These are phyloP conservation scores for Zeugodacus cucurbitae DNA, from an alignment of 1,140 invertebrate species.

Conservation along the genomic window DNA sequence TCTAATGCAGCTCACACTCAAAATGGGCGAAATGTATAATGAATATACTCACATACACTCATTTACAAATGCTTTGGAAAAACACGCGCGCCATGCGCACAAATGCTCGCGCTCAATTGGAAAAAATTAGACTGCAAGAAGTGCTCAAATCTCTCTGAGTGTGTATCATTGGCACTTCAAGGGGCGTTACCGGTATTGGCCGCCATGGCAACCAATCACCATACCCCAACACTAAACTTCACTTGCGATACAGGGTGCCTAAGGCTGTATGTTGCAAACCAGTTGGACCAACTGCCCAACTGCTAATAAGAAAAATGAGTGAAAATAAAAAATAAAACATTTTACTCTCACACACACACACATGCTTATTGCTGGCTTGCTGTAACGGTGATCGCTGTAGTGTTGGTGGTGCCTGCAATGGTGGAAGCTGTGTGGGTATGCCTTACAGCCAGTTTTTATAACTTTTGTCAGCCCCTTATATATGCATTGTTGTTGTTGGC, in stretches of 20 bases:
- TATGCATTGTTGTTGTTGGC: not conserved
- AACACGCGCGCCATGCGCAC: not conserved
- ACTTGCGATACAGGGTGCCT: slow-evolving; percentile 42
- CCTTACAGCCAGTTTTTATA: not conserved
- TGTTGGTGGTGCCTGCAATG: not conserved
- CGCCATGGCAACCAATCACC: slow-evolving; percentile 57
- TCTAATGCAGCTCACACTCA: not conserved
- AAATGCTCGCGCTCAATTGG: slow-evolving; percentile 52
- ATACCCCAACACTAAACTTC: slow-evolving; percentile 50
- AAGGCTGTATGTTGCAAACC: not conserved
- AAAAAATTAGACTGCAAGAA: slow-evolving; percentile 51
- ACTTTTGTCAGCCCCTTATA: not conserved
- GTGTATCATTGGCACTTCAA: too few relatives aligned
- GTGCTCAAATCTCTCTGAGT: not conserved
- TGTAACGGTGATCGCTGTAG: not conserved
- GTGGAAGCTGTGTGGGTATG: slow-evolving; percentile 24
- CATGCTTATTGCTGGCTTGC: not conserved
- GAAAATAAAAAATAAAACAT: not conserved
- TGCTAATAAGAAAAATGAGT: not conserved
- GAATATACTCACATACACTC: not conserved
- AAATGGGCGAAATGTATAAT: slow-evolving; percentile 10
- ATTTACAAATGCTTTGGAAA: not conserved
- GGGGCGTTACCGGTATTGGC: slow-evolving; percentile 51
- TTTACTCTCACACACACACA: not conserved
- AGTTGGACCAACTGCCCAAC: not conserved